A percentile compares a stretch with the other conserved stretches of the same genome.
These are phyloP conservation scores for Torymus texanus DNA, from an alignment of 2,888 invertebrate genomes.

Conservation along the genomic window DNA sequence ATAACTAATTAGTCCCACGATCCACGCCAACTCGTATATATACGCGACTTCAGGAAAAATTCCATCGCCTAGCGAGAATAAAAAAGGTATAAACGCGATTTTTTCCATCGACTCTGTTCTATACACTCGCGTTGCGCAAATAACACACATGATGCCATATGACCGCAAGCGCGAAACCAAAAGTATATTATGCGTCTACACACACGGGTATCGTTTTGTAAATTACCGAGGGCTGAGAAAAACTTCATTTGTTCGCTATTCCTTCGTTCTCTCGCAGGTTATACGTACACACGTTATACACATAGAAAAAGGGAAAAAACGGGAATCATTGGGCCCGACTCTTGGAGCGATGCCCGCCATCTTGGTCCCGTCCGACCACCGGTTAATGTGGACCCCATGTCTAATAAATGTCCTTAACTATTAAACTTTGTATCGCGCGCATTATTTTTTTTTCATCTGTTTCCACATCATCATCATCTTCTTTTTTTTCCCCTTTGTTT, in stretches of 20 bases:
- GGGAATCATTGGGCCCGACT: slow-evolving; percentile 69
- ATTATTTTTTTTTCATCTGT: slow-evolving; percentile 52
- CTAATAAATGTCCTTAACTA: slow-evolving; percentile 56
- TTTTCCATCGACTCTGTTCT: slow-evolving; percentile 8
- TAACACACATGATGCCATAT: too few species aligned
- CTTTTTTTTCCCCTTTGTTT: slow-evolving; percentile 6
- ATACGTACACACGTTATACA: background rate
- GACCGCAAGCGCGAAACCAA: background rate
- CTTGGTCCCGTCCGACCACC: slow-evolving; percentile 73
- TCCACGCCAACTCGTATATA: slow-evolving; percentile 16
- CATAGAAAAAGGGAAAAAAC: slow-evolving; percentile 60
- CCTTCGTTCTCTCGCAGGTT: background rate
- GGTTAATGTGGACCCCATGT: slow-evolving; percentile 66
- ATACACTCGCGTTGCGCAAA: too few species aligned
- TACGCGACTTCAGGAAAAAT: background rate
- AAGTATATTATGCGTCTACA: background rate
- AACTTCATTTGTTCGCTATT: background rate
- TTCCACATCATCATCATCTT: slow-evolving; percentile 58
- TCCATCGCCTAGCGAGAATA: background rate
- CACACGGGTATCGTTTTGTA: too few species aligned
- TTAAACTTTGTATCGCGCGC: slow-evolving; percentile 60
- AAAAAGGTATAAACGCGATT: slow-evolving; percentile 49
- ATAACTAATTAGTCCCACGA: slow-evolving; percentile 22
- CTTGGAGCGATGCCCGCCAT: slow-evolving; percentile 71
- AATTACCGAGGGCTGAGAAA: slow-evolving; percentile 15